Evolutionary conservation across 2,888 invertebrate genomes (phyloP).

Genomic region (Heliconius aoede): DNA sequence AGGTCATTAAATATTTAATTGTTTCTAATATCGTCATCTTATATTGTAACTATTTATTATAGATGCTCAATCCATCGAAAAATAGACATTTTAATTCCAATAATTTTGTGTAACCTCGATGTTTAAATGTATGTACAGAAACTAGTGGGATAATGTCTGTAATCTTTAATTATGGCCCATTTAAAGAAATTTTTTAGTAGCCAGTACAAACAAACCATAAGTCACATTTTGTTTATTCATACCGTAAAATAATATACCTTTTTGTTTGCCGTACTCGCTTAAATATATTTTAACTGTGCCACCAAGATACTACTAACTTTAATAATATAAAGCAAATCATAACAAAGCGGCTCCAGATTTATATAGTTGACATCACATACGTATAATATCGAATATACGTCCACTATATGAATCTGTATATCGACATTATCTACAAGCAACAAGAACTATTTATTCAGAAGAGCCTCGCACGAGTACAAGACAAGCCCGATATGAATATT

Average conservation of each 20-base stretch:
- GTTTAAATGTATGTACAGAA: not conserved
- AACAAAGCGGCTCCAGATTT: not conserved
- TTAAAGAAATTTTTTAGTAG: too few relatives aligned
- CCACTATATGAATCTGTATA: slow-evolving; percentile 15
- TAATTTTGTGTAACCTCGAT: not conserved
- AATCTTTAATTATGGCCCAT: too few relatives aligned
- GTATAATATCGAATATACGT: not conserved
- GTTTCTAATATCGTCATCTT: not conserved
- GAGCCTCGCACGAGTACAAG: slow-evolving; percentile 32
- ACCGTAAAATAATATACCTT: too few relatives aligned
- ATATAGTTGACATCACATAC: too few relatives aligned
- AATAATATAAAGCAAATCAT: not conserved
- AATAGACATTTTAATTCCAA: not conserved
- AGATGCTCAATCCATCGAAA: not conserved
- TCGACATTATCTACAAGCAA: not conserved
- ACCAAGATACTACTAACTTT: not conserved
- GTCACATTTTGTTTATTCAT: too few relatives aligned
- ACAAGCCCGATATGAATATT: slow-evolving; percentile 42
- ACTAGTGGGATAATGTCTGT: too few relatives aligned
- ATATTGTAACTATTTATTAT: not conserved
- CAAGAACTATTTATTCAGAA: slow-evolving; percentile 32
- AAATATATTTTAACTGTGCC: too few relatives aligned
- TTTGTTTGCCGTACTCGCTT: too few relatives aligned
- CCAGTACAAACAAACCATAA: too few relatives aligned
- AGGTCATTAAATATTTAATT: not conserved